These are phyloP conservation scores for Anisognathus igniventris DNA, from an alignment of 2,797 vertebrate genomes.

Conservation along the genomic window DNA sequence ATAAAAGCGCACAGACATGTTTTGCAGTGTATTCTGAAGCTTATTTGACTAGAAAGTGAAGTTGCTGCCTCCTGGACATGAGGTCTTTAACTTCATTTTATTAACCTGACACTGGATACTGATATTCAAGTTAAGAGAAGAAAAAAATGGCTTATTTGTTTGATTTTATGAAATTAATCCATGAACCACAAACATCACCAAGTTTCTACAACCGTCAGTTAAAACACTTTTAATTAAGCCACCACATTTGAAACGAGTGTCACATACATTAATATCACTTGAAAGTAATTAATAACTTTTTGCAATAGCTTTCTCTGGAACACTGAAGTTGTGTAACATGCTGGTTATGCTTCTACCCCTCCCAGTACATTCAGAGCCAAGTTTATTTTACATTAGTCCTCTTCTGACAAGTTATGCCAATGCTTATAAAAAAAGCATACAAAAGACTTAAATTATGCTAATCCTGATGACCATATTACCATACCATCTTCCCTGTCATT, in stretches of 20 bases:
- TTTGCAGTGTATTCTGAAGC: not conserved
- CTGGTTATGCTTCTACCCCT: not conserved
- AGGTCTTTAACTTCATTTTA: not conserved
- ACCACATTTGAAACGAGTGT: conserved; percentile 14
- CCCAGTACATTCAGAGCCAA: conserved; percentile 8
- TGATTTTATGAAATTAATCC: not conserved
- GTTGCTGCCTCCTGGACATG: not conserved
- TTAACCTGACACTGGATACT: not conserved
- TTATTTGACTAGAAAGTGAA: not conserved
- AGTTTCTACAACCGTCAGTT: not conserved
- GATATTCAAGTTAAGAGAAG: not conserved
- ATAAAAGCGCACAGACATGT: not conserved
- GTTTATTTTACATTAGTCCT: not conserved
- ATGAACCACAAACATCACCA: not conserved
- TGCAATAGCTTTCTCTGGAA: not conserved
- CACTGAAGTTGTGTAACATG: not conserved
- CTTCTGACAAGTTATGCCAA: not conserved
- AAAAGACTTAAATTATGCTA: not conserved
- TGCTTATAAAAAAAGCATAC: not conserved
- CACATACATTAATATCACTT: conserved; percentile 5
- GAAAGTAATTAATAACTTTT: not conserved
- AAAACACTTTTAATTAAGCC: conserved; percentile 43
- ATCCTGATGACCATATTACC: not conserved
- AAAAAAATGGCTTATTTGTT: not conserved
- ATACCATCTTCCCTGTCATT: not conserved